A percentile compares a stretch with the other conserved stretches of the same genome.
Conservation (phyloP, 2,888 invertebrate species). For the Lamellibrachia columna region DNA sequence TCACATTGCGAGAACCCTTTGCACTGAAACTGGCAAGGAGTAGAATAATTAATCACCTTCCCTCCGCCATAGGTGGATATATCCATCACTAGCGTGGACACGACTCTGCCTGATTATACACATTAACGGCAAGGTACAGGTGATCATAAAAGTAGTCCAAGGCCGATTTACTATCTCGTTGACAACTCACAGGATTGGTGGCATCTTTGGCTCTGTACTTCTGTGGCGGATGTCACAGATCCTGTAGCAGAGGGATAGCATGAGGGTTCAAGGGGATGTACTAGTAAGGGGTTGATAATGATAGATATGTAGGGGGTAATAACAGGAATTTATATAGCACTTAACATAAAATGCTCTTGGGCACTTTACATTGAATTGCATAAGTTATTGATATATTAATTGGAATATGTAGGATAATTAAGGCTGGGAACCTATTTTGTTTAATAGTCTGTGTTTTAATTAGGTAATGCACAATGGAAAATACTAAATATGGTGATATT, state of each 20-base stretch:
- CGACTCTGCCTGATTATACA: background rate
- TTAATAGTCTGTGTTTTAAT: background rate
- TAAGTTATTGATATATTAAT: too few relatives aligned
- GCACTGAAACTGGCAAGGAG: constrained; percentile 4
- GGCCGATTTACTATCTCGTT: background rate
- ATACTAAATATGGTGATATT: too few relatives aligned
- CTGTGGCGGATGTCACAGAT: background rate
- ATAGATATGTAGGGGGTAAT: background rate
- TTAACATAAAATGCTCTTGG: background rate
- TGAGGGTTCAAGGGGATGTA: background rate
- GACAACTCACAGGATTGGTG: background rate
- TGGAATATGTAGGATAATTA: too few relatives aligned
- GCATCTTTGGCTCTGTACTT: background rate
- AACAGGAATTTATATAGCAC: background rate
- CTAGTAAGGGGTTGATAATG: background rate
- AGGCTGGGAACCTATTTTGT: too few relatives aligned
- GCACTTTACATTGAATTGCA: background rate
- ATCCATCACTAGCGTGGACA: background rate
- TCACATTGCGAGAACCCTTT: background rate
- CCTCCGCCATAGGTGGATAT: background rate
- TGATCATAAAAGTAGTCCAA: background rate
- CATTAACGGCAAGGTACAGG: background rate
- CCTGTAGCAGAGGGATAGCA: background rate
- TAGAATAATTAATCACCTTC: background rate
- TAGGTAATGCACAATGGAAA: too few relatives aligned